phyloP scores from a whole-genome alignment of 2,113 vertebrate species.

The Pseudolaguvia tuberculata region DNA sequence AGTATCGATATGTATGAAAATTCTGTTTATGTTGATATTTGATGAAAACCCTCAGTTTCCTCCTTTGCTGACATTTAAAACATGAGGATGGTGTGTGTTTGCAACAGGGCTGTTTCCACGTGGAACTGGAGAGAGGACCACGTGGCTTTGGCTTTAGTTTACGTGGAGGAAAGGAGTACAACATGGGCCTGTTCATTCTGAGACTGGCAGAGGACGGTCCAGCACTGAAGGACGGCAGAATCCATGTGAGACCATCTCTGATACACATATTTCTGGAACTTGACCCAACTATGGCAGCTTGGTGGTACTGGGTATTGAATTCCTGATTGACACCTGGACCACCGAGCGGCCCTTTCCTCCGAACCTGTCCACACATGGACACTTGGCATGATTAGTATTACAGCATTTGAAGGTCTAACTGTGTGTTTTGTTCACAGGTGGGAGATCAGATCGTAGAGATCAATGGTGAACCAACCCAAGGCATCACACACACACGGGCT shows the following conservation, averaged over 20 bases:
- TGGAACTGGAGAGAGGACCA: slow-evolving; percentile 87
- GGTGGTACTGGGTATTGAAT: no score
- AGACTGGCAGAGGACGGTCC: slow-evolving; percentile 91
- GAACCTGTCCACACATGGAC: no score
- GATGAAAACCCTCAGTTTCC: no score
- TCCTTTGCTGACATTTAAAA: background rate
- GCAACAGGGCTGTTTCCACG: slow-evolving; percentile 79
- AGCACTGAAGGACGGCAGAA: slow-evolving; percentile 84
- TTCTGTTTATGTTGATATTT: no score
- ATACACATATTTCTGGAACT: no score
- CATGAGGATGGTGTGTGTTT: background rate
- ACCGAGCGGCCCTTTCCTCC: no score
- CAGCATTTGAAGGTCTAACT: background rate
- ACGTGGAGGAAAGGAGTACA: slow-evolving; percentile 94
- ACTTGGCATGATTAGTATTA: background rate
- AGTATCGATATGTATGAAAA: no score
- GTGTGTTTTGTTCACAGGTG: slow-evolving; percentile 68
- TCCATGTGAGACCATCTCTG: slow-evolving; percentile 75
- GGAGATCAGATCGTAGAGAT: slow-evolving; percentile 99
- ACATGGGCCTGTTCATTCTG: slow-evolving; percentile 97
- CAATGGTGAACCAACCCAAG: slow-evolving; percentile 93
- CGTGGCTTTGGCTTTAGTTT: slow-evolving; percentile 96
- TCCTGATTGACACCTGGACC: no score
- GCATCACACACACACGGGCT: slow-evolving; percentile 94
- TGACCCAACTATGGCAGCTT: no score